Conservation (phyloP, 2,797 vertebrate genomes). For the Enteromius unitaeniatus region DNA sequence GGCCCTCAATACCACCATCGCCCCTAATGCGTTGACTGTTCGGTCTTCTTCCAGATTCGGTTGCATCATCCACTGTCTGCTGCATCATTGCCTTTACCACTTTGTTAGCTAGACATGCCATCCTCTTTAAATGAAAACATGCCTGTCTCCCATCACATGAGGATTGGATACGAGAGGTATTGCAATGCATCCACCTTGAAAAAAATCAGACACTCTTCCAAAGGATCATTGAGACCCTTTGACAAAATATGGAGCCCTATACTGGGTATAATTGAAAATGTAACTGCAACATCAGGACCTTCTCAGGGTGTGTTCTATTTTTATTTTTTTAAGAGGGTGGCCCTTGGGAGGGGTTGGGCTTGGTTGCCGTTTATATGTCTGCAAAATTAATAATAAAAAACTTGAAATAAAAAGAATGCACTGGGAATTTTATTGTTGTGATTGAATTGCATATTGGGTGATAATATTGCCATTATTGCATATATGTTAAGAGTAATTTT, state of each 20-base stretch:
- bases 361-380: too few species aligned
- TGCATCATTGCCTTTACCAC: background rate
- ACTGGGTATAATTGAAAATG: background rate
- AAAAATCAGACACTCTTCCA: background rate
- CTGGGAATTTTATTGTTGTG: too few species aligned
- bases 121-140: background rate
- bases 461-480: too few species aligned
- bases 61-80: background rate
- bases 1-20: too few species aligned
- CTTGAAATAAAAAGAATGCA: too few species aligned
- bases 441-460: too few species aligned
- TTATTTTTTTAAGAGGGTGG: too few species aligned
- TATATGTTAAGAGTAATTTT: too few species aligned
- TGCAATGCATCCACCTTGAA: background rate
- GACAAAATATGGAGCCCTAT: background rate
- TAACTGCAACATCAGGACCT: background rate
- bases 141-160: background rate
- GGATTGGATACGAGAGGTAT: background rate
- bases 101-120: background rate
- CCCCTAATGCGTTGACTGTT: too few species aligned
- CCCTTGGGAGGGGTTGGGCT: too few species aligned
- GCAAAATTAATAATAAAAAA: too few species aligned
- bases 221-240: background rate
- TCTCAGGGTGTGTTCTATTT: background rate
- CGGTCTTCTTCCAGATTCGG: too few species aligned